These are phyloP conservation scores for Mimachlamys varia DNA, from an alignment of 2,888 invertebrate species.

Conservation along the genomic window DNA sequence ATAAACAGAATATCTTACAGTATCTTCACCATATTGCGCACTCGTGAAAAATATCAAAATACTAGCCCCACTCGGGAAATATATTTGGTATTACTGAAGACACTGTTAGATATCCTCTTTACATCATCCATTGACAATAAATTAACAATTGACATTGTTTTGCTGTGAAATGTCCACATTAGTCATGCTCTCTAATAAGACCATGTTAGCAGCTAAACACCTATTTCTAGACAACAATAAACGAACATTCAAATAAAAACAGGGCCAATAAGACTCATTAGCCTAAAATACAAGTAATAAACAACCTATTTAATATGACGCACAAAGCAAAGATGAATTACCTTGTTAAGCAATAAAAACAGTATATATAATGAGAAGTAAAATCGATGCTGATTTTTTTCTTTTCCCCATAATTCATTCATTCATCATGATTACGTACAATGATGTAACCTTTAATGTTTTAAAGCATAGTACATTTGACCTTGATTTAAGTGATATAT, in stretches of 20 bases:
- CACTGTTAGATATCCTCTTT: no score
- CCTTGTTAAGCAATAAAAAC: neutral
- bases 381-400: neutral
- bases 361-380: no score
- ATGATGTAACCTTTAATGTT: neutral
- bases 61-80: no score
- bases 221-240: neutral
- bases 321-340: neutral
- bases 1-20: no score
- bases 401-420: neutral
- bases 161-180: no score
- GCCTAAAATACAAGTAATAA: neutral
- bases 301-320: neutral
- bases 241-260: neutral
- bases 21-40: no score
- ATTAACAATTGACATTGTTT: no score
- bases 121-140: no score
- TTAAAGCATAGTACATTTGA: neutral
- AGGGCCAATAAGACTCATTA: neutral
- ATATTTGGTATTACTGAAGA: no score
- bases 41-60: no score
- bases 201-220: no score
- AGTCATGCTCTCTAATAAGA: no score
- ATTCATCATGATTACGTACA: neutral
- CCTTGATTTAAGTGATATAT: neutral